Evolutionary conservation across 2,113 vertebrate genomes (phyloP), one percentile per base, ranked within the genome.

Genomic region (Mus pahari): DNA sequence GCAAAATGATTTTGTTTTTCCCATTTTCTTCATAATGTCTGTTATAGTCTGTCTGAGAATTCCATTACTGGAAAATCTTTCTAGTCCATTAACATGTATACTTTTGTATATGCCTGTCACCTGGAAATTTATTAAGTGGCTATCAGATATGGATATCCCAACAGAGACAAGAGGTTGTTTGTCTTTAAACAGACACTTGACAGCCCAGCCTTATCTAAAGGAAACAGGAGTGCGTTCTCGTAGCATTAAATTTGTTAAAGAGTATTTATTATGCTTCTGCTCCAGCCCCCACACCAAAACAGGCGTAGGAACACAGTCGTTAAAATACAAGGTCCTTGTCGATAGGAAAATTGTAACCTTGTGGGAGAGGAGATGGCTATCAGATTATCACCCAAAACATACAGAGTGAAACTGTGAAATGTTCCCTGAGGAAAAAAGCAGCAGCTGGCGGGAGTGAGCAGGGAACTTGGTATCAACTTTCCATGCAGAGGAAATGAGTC

Each of bases 181-280:
- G 11, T 22, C 71, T 88, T 75, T 86, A 83, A 92, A 86, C 12
- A 82, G 71, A 50, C 2, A 78, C 28, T 39, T 19, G 33, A 74
- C 14, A 90, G 50, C 26, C 3, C 31, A 24, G 7, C 60, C 83
- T 93, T 95, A 95, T 86, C 93, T 91, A 87, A 78, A 86, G 88
- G 39, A 71, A 92, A 70, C 26, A 95, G 78, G 20, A 89, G 68
- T 4, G 5, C 2, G 28, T 42, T 90, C 48, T 93, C 55, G 82
- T 36, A 70, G 42, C 55, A 74, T 83, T 78, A 81, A n/a, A 71
- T 78, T 50, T 89, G 90, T 64, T 22, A 91, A 48, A 45, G 70
- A 36, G 2, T 64, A 45, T 58, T 79, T 86, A 55, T 22, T 36
- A 58, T 50, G 22, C n/a, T 89, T 17, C 36, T 73, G 48, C 77